phyloP scores from a whole-genome alignment of 2,113 vertebrate genomes.

The Menidia beryllina region DNA sequence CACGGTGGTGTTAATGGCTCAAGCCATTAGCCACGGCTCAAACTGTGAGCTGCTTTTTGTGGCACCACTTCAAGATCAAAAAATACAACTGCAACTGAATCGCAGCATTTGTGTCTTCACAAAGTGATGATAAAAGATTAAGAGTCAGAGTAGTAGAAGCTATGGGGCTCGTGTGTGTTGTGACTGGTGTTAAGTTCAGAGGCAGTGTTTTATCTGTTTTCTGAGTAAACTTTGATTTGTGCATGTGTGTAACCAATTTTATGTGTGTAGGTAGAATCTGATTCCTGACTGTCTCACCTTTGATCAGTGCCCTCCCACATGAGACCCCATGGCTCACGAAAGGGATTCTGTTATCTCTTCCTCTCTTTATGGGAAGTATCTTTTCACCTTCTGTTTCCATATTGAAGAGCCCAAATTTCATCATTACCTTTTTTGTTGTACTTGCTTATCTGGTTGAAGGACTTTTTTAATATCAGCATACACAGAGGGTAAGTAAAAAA shows the following conservation, averaged over 20 bases:
- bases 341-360: slow-evolving; percentile 77
- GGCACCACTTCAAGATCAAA: slow-evolving; percentile 29
- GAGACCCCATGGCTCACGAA: slow-evolving; percentile 77
- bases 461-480: slow-evolving; percentile 12
- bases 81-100: slow-evolving; percentile 43
- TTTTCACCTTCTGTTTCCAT: slow-evolving; percentile 57
- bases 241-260: slow-evolving; percentile 39
- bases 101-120: slow-evolving; percentile 26
- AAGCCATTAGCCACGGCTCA: slow-evolving; percentile 22
- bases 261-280: slow-evolving; percentile 59
- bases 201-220: slow-evolving; percentile 11
- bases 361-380: slow-evolving; percentile 69
- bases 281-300: slow-evolving; percentile 64
- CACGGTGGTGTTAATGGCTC: slow-evolving; percentile 51
- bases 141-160: slow-evolving; percentile 12
- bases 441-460: slow-evolving; percentile 24
- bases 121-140: too few relatives aligned
- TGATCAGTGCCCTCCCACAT: slow-evolving; percentile 78
- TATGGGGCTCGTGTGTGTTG: too few relatives aligned
- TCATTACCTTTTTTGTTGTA: slow-evolving; percentile 45
- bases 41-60: slow-evolving; percentile 36
- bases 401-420: slow-evolving; percentile 56
- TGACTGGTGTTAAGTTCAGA: neutral
- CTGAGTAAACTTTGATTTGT: slow-evolving; percentile 40
- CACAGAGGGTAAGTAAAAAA: neutral